Evolutionary conservation across 1,140 invertebrate genomes (phyloP).

Genomic region (Bombus haemorrhoidalis): DNA sequence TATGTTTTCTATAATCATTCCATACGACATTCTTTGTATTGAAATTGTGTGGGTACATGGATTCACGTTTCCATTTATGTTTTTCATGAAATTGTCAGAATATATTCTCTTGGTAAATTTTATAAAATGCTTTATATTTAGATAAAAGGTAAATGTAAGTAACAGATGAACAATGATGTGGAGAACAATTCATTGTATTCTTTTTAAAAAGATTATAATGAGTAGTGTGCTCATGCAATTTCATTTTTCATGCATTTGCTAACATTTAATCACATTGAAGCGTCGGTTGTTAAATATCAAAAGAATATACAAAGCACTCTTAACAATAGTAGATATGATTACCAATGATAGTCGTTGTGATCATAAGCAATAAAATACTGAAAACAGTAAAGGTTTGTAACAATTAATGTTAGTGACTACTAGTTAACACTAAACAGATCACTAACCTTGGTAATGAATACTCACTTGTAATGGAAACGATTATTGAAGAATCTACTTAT

Average conservation of each 20-base stretch:
- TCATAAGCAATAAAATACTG: not conserved
- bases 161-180: no score
- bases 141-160: no score
- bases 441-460: no score
- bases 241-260: not conserved
- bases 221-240: not conserved
- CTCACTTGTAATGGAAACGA: not conserved
- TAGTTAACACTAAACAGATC: not conserved
- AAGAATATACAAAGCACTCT: not conserved
- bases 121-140: not conserved
- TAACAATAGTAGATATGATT: not conserved
- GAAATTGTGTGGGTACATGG: not conserved
- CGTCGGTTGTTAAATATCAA: not conserved
- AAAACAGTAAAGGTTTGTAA: not conserved
- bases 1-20: slow-evolving; percentile 24
- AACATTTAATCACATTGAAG: not conserved
- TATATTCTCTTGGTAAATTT: not conserved
- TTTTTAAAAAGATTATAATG: not conserved
- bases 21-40: slow-evolving; percentile 17
- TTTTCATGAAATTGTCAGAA: not conserved
- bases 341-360: not conserved
- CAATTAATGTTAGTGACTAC: not conserved
- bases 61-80: not conserved
- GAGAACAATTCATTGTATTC: not conserved
- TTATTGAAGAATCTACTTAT: not conserved